phyloP scores from a whole-genome alignment of 2,797 vertebrate genomes.

The Smutsia temminckii region DNA sequence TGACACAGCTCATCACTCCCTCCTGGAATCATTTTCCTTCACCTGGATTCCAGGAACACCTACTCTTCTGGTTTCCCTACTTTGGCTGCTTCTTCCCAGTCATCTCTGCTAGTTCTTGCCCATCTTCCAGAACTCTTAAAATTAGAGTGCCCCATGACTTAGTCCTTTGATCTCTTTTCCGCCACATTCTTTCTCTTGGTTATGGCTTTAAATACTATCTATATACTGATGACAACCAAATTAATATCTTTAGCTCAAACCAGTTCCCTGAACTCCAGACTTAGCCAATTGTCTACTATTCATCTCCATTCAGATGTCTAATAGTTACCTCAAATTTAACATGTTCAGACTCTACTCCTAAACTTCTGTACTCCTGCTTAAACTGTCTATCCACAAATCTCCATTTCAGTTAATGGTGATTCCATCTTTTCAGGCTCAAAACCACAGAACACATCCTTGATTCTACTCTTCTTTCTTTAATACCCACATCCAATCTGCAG shows the following conservation, averaged over 20 bases:
- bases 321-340: slow-evolving; percentile 5
- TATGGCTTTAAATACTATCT: background rate
- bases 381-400: background rate
- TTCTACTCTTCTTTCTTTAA: background rate
- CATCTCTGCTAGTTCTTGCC: background rate
- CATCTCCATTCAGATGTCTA: background rate
- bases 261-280: background rate
- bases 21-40: slow-evolving; percentile 8
- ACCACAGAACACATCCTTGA: background rate
- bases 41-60: background rate
- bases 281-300: background rate
- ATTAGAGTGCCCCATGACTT: background rate
- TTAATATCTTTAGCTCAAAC: background rate
- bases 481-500: background rate
- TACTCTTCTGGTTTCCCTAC: background rate
- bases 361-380: background rate
- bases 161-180: background rate
- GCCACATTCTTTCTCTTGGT: background rate
- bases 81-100: background rate
- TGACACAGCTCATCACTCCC: background rate
- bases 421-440: slow-evolving; percentile 25
- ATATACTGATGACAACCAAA: background rate
- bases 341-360: background rate
- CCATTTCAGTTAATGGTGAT: background rate
- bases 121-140: background rate